Evolutionary conservation across 92 coral and sea anemone species (phyloP).

Genomic region (Parazoanthus atlanticus): DNA sequence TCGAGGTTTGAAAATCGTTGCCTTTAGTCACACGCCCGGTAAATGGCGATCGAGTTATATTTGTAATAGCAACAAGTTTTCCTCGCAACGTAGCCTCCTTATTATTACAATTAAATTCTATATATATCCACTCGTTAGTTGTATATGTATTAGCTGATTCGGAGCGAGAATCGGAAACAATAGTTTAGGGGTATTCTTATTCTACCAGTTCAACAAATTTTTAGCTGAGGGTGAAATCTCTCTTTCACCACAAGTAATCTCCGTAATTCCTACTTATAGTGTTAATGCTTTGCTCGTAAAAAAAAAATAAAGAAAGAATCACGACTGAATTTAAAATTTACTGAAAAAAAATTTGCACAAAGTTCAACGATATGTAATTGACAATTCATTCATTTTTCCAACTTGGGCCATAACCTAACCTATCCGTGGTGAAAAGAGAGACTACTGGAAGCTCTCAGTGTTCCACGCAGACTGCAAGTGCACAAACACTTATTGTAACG

Average conservation of each 20-base stretch:
- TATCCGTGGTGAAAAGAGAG: neutral
- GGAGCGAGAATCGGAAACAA: no score
- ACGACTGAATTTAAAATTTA: neutral
- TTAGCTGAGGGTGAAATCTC: neutral
- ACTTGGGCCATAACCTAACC: no score
- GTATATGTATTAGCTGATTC: no score
- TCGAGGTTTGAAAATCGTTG: neutral
- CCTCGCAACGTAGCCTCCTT: neutral
- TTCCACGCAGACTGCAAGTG: no score
- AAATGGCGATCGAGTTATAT: neutral
- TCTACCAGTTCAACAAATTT: no score
- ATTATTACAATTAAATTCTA: no score
- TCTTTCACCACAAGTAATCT: neutral
- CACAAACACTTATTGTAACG: no score
- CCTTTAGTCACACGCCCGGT: neutral
- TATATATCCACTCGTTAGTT: no score
- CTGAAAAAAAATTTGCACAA: neutral
- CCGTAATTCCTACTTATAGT: no score
- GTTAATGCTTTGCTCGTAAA: neutral
- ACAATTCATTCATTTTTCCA: neutral
- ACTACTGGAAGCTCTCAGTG: neutral
- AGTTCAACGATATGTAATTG: neutral
- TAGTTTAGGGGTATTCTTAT: neutral
- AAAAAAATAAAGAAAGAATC: no score
- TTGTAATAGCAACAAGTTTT: neutral